Evolutionary conservation across 2,797 vertebrate genomes (phyloP), one percentile per base, ranked within the genome.

Genomic region (Mus caroli): DNA sequence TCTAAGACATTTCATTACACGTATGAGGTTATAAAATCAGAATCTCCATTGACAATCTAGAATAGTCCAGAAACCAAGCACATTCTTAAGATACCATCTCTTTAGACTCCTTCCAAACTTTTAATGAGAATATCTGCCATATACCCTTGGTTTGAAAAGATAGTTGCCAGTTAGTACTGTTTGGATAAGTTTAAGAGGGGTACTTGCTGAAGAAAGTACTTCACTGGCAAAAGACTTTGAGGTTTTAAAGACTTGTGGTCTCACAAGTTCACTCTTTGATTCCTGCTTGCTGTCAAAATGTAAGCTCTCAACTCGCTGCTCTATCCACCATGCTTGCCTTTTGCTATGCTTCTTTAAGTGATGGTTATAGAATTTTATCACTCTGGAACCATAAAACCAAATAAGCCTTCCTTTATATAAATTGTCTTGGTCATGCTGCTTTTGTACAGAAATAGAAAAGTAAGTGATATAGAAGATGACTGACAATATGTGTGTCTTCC

Each of bases 1-100:
- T 82, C 77, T 89, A 34, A 83, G 54, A n/a, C 12, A 52, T 75
- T 91, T 92, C 86, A 92, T 95, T 88, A 88, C 37, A 94, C 26
- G 4, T 95, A 52, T 89, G n/a, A 96, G 78, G 67, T 86, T 64
- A 94, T 60, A 82, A 95, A 7, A 84, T 92, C 0, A 43, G 43
- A 78, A 40, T 58, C 15, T 73, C 67, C 31, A 1, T 11, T 80
- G 3, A 78, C n/a, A 86, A 69, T 11, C 1, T 28, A 26, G 43
- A 83, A 88, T 0, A 54, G 73, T 64, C 46, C 26, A 91, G 64
- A 78, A 93, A 82, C 69, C 34, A 43, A 86, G 78, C 19, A 46
- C 19, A 37, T 24, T 24, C 22, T 79, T 89, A 87, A 52, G 28
- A 31, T 87, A 24, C 0, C 2, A 10, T 60, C 34, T 37, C 11